Percentiles rank a stretch among this genome's conserved stretches.
Conservation (phyloP, 2,797 vertebrate species). For the Halcyon chelicuti region DNA sequence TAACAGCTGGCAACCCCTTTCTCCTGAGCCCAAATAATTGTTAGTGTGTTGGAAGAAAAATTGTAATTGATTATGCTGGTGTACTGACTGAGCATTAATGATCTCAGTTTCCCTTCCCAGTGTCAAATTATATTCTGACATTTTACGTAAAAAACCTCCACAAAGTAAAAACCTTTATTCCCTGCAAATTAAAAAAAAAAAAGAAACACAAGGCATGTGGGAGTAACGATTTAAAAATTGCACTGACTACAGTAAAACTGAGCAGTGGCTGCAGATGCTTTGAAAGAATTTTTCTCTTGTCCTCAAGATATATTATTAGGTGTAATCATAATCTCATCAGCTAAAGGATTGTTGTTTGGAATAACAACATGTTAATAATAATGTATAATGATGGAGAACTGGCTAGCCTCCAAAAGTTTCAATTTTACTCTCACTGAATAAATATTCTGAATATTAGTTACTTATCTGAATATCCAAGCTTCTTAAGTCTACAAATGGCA, state of each 20-base stretch:
- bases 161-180: not conserved
- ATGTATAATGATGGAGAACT: not conserved
- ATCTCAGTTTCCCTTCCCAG: not conserved
- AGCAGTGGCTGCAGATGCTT: not conserved
- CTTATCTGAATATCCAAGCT: not conserved
- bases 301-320: not conserved
- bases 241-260: not conserved
- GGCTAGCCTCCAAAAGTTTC: not conserved
- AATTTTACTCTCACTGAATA: not conserved
- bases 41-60: not conserved
- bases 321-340: not conserved
- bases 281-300: not conserved
- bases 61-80: not conserved
- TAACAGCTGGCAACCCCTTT: not conserved
- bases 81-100: not conserved
- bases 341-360: not conserved
- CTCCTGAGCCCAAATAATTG: not conserved
- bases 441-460: not conserved
- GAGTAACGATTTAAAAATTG: not conserved
- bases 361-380: not conserved
- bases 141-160: not conserved
- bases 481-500: not conserved
- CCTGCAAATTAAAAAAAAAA: not conserved
- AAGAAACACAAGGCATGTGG: not conserved
- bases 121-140: not conserved